A percentile compares a stretch with the other conserved stretches of the same genome.
Conservation (phyloP, 2,888 invertebrate genomes). For the Selenia dentaria region DNA sequence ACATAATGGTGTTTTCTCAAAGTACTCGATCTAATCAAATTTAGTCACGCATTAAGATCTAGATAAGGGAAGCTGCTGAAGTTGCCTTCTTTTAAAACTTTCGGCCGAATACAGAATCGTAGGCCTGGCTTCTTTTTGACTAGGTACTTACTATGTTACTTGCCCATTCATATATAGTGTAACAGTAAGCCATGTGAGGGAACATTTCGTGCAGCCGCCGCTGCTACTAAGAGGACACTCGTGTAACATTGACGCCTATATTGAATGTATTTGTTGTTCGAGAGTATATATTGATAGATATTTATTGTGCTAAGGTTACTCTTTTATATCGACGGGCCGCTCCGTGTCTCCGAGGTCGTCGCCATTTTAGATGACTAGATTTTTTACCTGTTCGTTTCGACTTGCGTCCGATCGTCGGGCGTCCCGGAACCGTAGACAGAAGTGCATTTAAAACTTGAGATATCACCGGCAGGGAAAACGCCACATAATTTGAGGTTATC, state of each 20-base stretch:
- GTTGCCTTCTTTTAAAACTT: no score
- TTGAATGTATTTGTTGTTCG: slow-evolving; percentile 78
- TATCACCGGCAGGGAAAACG: slow-evolving; percentile 66
- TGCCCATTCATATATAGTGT: no score
- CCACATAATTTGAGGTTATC: slow-evolving; percentile 41
- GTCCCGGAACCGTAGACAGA: slow-evolving; percentile 52
- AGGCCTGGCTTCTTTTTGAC: no score
- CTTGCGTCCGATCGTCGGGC: slow-evolving; percentile 58
- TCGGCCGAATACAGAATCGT: no score
- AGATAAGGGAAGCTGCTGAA: no score
- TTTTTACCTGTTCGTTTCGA: slow-evolving; percentile 47
- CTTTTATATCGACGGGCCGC: slow-evolving; percentile 52
- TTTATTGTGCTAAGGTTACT: slow-evolving; percentile 71
- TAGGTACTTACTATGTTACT: no score
- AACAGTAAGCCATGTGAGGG: no score
- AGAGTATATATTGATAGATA: slow-evolving; percentile 78
- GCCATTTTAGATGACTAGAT: slow-evolving; percentile 37
- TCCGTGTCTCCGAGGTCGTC: slow-evolving; percentile 5
- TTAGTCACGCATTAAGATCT: no score
- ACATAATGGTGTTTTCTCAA: no score
- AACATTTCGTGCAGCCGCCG: no score
- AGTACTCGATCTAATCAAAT: no score
- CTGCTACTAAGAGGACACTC: no score
- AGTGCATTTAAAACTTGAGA: slow-evolving; percentile 65
- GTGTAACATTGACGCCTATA: slow-evolving; percentile 65